Conservation (phyloP, 2,113 vertebrate genomes). For the Notechis scutatus region DNA sequence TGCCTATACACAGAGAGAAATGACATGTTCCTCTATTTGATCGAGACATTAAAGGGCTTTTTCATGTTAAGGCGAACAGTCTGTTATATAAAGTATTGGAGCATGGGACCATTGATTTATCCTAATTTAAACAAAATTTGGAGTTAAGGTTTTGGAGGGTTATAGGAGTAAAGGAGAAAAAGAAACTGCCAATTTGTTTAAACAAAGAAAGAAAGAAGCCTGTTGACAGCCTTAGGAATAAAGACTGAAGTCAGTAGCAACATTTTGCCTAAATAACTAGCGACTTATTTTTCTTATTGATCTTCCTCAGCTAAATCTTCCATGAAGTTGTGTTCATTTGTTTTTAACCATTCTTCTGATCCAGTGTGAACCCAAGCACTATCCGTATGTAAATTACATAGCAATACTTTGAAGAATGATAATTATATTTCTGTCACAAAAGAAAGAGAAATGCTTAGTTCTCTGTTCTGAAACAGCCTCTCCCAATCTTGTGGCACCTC, state of each 20-base stretch:
- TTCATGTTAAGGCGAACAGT: not conserved
- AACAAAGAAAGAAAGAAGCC: not conserved
- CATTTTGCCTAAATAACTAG: not conserved
- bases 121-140: slow-evolving; percentile 20
- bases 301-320: slow-evolving; percentile 47
- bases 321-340: slow-evolving; percentile 41
- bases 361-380: slow-evolving; percentile 54
- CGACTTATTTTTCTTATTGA: slow-evolving; percentile 42
- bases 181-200: not conserved
- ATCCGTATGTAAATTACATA: slow-evolving; percentile 47
- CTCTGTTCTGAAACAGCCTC: not conserved
- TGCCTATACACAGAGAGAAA: not conserved
- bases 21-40: not conserved
- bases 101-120: slow-evolving; percentile 12
- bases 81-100: not conserved
- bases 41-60: not conserved
- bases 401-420: slow-evolving; percentile 34
- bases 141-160: slow-evolving; percentile 39
- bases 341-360: slow-evolving; percentile 40
- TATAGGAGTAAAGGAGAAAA: slow-evolving; percentile 9
- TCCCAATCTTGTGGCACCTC: not conserved
- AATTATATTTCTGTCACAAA: not conserved
- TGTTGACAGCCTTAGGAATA: slow-evolving; percentile 8
- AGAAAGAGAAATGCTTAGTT: not conserved
- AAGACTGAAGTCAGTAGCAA: not conserved